These are phyloP conservation scores for Eidolon helvum DNA, from an alignment of 2,113 vertebrate genomes.

Conservation along the genomic window DNA sequence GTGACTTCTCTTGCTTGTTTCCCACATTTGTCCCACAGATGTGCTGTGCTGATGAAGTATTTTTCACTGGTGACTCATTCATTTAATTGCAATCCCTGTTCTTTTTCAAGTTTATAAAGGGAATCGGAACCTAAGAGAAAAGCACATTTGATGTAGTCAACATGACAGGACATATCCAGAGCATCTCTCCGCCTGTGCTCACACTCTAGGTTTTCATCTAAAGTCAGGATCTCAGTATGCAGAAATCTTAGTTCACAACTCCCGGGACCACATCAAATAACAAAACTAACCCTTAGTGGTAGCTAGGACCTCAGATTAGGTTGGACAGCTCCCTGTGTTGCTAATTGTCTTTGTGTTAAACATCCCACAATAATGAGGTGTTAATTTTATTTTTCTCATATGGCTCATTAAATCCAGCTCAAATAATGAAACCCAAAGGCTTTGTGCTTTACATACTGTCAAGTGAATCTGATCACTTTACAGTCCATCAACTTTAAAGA, in stretches of 20 bases:
- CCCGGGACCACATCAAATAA: not conserved
- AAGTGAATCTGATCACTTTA: constrained; percentile 70
- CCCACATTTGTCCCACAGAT: not conserved
- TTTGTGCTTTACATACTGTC: constrained; percentile 50
- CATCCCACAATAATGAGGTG: constrained; percentile 4
- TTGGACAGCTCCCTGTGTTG: constrained; percentile 3
- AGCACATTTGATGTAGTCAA: not conserved
- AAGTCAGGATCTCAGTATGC: not conserved
- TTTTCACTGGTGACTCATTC: constrained; percentile 26
- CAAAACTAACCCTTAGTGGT: not conserved
- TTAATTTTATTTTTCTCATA: constrained; percentile 52
- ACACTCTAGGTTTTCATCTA: not conserved
- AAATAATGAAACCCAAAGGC: constrained; percentile 61
- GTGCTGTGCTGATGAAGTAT: not conserved
- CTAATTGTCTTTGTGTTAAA: constrained; percentile 58
- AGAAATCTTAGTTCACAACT: not conserved
- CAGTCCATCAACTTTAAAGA: constrained; percentile 63
- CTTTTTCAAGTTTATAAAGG: constrained; percentile 31
- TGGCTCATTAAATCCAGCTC: constrained; percentile 57
- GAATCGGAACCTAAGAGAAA: not conserved
- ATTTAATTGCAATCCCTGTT: not conserved
- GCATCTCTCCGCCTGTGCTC: not conserved
- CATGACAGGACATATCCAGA: not conserved
- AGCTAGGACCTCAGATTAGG: not conserved
- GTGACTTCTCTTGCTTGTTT: not conserved